phyloP scores from a whole-genome alignment of 1,140 invertebrate species.

The Schlechtendalia chinensis region DNA sequence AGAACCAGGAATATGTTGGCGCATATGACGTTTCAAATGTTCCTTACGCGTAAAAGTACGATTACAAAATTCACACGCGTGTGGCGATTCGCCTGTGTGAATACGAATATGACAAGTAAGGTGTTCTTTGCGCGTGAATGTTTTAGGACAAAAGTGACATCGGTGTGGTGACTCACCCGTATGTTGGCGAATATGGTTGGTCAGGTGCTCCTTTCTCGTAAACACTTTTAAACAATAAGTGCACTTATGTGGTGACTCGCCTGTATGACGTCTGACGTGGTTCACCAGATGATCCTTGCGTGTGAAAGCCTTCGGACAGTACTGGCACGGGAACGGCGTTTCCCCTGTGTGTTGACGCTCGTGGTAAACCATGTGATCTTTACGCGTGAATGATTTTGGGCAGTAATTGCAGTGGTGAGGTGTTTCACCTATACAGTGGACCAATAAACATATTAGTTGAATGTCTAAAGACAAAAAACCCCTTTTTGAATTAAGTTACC shows the following conservation, averaged over 20 bases:
- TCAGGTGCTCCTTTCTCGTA: slow-evolving; percentile 67
- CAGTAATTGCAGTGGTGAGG: slow-evolving; percentile 82
- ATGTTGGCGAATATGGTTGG: slow-evolving; percentile 67
- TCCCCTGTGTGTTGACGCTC: slow-evolving; percentile 80
- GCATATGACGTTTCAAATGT: slow-evolving; percentile 74
- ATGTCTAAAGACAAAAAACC: slow-evolving; percentile 48
- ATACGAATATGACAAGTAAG: slow-evolving; percentile 82
- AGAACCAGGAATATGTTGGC: slow-evolving; percentile 87
- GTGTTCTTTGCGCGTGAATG: slow-evolving; percentile 87
- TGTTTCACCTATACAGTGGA: slow-evolving; percentile 70
- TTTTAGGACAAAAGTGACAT: slow-evolving; percentile 68
- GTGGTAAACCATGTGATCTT: slow-evolving; percentile 79
- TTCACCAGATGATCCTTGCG: slow-evolving; percentile 79
- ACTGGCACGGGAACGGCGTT: slow-evolving; percentile 76
- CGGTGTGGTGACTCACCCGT: slow-evolving; percentile 70
- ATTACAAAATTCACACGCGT: slow-evolving; percentile 75
- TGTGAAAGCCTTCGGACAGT: slow-evolving; percentile 80
- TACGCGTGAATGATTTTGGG: slow-evolving; percentile 78
- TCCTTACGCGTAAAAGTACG: slow-evolving; percentile 81
- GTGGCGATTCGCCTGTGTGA: slow-evolving; percentile 75
- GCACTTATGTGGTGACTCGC: slow-evolving; percentile 61
- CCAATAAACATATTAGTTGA: slow-evolving; percentile 49
- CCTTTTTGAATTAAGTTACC: slow-evolving; percentile 34
- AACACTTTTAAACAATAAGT: slow-evolving; percentile 66
- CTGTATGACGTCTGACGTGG: slow-evolving; percentile 72